Evolutionary conservation across 1,140 invertebrate genomes (phyloP), one percentile per base, ranked within the genome.

Genomic region (Neodiprion lecontei): DNA sequence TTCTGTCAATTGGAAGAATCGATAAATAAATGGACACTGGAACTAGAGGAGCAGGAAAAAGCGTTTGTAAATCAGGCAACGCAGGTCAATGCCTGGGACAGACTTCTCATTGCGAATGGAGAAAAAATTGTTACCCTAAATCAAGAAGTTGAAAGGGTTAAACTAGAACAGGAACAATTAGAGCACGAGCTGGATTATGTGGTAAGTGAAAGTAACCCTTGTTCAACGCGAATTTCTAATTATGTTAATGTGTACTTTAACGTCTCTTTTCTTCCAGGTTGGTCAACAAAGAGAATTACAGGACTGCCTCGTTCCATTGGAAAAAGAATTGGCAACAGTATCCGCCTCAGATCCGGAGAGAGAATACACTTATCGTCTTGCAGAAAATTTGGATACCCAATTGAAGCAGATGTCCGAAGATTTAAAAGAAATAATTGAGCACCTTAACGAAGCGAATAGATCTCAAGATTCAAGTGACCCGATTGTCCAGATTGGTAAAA

Each of bases 161-260:
- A 97, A 88, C 90, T 93, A 40, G 96, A 98, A 81, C 97, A 99
- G 80, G 92, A 96, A 79, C 92, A 95, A 76, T 86, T 99, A 17
- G 96, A 98, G 82, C 94, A 97, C 76, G 97, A 98, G 84, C 86
- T 99, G n/a, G 96, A 99, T 86, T 98, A 98, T 85, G 95, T 99
- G 72, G 90, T 95, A 82, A 79, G 76, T 77, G 72, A 67, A 23
- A 50, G 53, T 21, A 11, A 11, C n/a, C 53, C n/a, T n/a, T 11
- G n/a, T 61, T 11, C n/a, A 11, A 11, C n/a, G 61, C 21, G 21
- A 65, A 28, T 72, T 72, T 23, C 28, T 9, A 21, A 10, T 23
- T 69, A 69, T 69, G 14, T 17, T 50, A 21, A 67, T 11, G 61
- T 1, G 65, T 61, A 21, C 47, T 17, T 48, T 70, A 71, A 50